A percentile compares a stretch with the other conserved stretches of the same genome.
Evolutionary conservation across 2,888 invertebrate genomes (phyloP).

Genomic region (Coelopa pilipes): DNA sequence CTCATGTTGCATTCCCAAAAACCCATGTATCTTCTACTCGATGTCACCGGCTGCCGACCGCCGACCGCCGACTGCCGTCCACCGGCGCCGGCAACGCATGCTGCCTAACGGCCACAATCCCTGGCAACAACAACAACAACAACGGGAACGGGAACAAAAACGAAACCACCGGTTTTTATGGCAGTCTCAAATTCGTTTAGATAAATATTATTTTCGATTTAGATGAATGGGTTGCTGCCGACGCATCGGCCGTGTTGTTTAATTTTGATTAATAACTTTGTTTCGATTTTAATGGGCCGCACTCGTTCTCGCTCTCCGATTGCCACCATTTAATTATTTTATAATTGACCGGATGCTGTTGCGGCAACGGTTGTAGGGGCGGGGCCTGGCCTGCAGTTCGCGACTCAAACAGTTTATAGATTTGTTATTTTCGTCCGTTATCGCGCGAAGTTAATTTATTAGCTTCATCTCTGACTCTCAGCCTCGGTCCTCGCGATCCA

Average conservation of each 20-base stretch:
- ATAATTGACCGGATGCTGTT: conserved; percentile 29
- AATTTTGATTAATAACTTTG: conserved; percentile 37
- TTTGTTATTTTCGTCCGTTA: conserved; percentile 11
- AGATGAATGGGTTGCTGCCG: conserved; percentile 44
- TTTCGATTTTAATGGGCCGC: conserved; percentile 28
- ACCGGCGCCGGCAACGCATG: not conserved
- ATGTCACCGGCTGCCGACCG: no score
- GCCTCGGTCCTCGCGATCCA: no score
- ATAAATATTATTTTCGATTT: conserved; percentile 49
- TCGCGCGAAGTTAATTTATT: conserved; percentile 23
- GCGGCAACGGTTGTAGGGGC: not conserved
- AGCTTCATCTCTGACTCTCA: not conserved
- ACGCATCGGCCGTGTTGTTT: conserved; percentile 17
- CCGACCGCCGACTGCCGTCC: no score
- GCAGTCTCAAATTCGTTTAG: conserved; percentile 44
- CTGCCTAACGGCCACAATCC: not conserved
- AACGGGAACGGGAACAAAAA: not conserved
- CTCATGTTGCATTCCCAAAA: not conserved
- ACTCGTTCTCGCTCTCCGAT: conserved; percentile 9
- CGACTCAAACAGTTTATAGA: not conserved
- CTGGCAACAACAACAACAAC: conserved; percentile 17
- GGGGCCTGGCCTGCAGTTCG: not conserved
- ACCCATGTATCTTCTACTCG: conserved; percentile 9
- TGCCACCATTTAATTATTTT: conserved; percentile 34
- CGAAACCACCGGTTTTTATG: not conserved